These are phyloP conservation scores for Colletes collaris DNA, from an alignment of 2,888 invertebrate genomes.

Conservation along the genomic window DNA sequence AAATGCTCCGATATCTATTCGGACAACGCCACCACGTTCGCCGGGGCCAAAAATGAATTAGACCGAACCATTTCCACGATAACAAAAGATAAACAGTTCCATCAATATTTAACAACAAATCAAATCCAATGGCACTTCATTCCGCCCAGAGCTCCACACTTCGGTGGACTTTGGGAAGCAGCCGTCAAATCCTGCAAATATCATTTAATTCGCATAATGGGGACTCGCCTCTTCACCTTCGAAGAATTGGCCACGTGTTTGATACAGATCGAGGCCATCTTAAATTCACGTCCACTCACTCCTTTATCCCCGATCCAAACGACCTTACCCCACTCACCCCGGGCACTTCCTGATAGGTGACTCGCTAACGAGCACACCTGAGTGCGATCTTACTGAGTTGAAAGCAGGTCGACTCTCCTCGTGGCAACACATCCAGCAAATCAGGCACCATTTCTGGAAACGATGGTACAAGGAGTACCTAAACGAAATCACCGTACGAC, in stretches of 20 bases:
- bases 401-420: background rate
- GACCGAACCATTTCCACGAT: background rate
- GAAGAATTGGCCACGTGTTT: constrained; percentile 1
- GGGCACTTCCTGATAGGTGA: constrained; percentile 22
- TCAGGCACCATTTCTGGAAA: constrained; percentile 7
- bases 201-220: background rate
- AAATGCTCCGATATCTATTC: background rate
- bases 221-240: background rate
- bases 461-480: constrained; percentile 24
- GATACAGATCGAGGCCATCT: constrained; percentile 18
- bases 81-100: background rate
- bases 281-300: constrained; percentile 17
- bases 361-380: background rate
- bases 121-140: constrained; percentile 6
- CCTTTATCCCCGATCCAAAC: constrained; percentile 7
- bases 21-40: background rate
- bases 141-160: constrained; percentile 4
- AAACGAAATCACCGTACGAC: background rate
- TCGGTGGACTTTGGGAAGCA: background rate
- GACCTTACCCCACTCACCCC: constrained; percentile 4
- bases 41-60: background rate
- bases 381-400: background rate
- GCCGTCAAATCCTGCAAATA: constrained; percentile 9
- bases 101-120: background rate
- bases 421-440: constrained; percentile 6